phyloP scores from a whole-genome alignment of 1,140 invertebrate genomes.

The Leptopilina clavipes region DNA sequence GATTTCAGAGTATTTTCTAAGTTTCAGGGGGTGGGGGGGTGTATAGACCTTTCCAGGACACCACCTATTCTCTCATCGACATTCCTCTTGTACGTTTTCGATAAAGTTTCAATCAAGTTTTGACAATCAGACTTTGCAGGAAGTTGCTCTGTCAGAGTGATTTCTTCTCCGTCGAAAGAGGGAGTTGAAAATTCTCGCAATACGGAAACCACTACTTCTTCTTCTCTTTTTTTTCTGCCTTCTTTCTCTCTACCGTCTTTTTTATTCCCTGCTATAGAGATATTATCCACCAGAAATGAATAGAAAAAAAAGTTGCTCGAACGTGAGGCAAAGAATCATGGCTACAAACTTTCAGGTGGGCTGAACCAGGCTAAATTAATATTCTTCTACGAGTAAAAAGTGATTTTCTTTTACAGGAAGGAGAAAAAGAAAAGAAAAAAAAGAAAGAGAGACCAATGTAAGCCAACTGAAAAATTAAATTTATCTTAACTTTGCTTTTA shows the following conservation, averaged over 20 bases:
- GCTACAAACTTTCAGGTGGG: slow-evolving; percentile 20
- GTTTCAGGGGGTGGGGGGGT: background rate
- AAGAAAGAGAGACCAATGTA: background rate
- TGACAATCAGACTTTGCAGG: slow-evolving; percentile 56
- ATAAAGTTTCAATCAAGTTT: slow-evolving; percentile 63
- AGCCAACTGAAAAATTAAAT: slow-evolving; percentile 26
- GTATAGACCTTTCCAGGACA: background rate
- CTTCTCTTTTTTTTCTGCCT: background rate
- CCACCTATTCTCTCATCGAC: background rate
- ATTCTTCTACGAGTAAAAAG: background rate
- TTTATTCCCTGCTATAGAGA: slow-evolving; percentile 11
- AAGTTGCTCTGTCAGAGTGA: slow-evolving; percentile 41
- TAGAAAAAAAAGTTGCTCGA: slow-evolving; percentile 17
- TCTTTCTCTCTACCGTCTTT: no score
- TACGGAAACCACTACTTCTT: slow-evolving; percentile 4
- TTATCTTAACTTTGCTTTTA: background rate
- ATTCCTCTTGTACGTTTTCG: slow-evolving; percentile 20
- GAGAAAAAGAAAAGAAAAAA: no score
- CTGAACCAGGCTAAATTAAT: slow-evolving; percentile 20
- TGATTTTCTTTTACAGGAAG: background rate
- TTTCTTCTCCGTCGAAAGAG: slow-evolving; percentile 43
- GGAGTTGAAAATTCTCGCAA: slow-evolving; percentile 27
- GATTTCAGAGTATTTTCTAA: slow-evolving; percentile 24
- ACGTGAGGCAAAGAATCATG: slow-evolving; percentile 25
- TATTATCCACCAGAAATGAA: slow-evolving; percentile 12